Percentiles rank a stretch among this genome's conserved stretches.
These are phyloP conservation scores for Hemitrygon akajei DNA, from an alignment of 2,797 vertebrate genomes.

Conservation along the genomic window DNA sequence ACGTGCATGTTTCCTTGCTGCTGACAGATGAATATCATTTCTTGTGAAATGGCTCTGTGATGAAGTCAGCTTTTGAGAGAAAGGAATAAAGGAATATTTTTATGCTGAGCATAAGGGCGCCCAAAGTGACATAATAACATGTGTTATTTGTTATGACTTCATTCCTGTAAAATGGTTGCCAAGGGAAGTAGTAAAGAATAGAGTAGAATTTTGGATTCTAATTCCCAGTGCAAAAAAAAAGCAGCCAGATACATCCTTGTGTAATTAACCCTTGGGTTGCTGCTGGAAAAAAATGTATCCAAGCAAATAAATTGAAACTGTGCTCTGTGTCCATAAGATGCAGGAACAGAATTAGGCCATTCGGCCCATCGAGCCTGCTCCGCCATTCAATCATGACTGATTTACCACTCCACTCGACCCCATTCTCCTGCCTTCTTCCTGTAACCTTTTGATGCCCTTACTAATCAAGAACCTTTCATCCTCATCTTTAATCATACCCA, in stretches of 20 bases:
- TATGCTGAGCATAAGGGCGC: not conserved
- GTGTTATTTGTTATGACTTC: constrained; percentile 33
- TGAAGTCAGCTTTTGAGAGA: not conserved
- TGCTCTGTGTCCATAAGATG: too few species aligned
- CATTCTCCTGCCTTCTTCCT: too few species aligned
- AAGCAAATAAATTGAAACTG: too few species aligned
- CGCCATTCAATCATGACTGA: too few species aligned
- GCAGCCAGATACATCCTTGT: not conserved
- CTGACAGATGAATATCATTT: not conserved
- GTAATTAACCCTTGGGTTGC: not conserved
- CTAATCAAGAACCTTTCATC: too few species aligned
- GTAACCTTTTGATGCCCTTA: too few species aligned
- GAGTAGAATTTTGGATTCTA: not conserved
- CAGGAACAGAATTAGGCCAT: too few species aligned
- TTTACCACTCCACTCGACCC: too few species aligned
- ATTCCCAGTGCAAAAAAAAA: not conserved
- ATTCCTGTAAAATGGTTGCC: constrained; percentile 21
- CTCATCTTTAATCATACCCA: too few species aligned
- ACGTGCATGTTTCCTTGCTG: not conserved
- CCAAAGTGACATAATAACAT: constrained; percentile 17
- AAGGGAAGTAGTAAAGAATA: constrained; percentile 32
- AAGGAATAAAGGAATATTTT: not conserved
- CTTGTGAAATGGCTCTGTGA: not conserved
- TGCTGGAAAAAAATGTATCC: not conserved
- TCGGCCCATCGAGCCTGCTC: too few species aligned